Base-by-base conservation (phyloP, 53 echinoderm and acorn worm genomes). In the Holothuria scabra region DNA sequence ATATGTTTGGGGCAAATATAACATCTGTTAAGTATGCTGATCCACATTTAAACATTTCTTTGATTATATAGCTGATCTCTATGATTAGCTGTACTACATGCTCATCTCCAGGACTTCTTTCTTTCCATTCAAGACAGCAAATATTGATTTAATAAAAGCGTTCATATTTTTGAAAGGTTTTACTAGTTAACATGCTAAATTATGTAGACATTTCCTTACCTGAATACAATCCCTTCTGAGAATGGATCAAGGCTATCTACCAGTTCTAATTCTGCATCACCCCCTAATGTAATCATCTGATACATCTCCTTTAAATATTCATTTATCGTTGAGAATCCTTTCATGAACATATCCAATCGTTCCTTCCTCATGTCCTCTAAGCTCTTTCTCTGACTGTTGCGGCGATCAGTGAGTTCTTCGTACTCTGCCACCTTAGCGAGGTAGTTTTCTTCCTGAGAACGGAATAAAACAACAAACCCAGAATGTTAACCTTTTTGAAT, bases 261-360 rank as follows among this genome's bases (percentile, higher is more conserved):
- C 28, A 92, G 72, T 61, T 92, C 92, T 60, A 92, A 37, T 67
- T 92, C 92, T 3, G 97, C 97, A 49, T 96, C 97, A 12, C 97
- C 97, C 4, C 97, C 97, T 38, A 96, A 86, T 1, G 97, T 96
- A 58, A 96, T 96, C 97, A 96, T 96, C 90, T 96, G 97, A 81
- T 96, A 96, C 97, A 96, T 96, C 78, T 96, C 97, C 85, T 96
- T 96, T 76, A 96, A 75, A 82, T 96, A 93, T 5, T 96, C 93
- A 58, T 93, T 96, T 84, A 96, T 92, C 61, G 93, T 85, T 38
- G 90, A 84, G 86, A 96, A 96, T 26, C 97, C 97, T 18, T 85
- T 82, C 97, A 96, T 96, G 93, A 96, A 96, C 93, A 92, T 94
- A 85, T 96, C 93, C 84, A 96, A 86, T 21, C 97, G 88, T 84